Conservation (phyloP, 2,888 invertebrate species). For the Drosophila helvetica region DNA sequence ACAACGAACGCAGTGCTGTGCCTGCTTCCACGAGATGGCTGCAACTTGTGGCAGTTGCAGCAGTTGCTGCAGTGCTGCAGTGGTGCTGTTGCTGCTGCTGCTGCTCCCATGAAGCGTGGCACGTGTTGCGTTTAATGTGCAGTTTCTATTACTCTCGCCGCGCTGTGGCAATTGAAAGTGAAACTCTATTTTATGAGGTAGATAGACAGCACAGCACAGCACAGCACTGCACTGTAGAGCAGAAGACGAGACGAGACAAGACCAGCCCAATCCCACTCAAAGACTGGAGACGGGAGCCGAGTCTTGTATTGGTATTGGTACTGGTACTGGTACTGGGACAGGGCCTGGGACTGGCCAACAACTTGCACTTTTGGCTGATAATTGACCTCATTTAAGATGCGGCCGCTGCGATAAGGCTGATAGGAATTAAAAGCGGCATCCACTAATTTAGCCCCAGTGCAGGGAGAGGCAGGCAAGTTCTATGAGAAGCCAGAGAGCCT, state of each 20-base stretch:
- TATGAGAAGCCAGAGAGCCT: slow-evolving; percentile 21
- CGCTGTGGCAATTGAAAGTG: slow-evolving; percentile 65
- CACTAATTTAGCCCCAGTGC: slow-evolving; percentile 71
- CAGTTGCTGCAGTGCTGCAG: too few species aligned
- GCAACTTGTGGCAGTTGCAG: slow-evolving; percentile 31
- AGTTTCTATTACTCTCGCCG: slow-evolving; percentile 79
- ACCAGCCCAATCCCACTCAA: slow-evolving; percentile 30
- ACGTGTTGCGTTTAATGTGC: slow-evolving; percentile 79
- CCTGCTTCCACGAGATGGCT: slow-evolving; percentile 21
- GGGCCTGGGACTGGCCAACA: slow-evolving; percentile 46
- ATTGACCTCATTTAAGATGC: slow-evolving; percentile 80
- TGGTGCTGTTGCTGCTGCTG: slow-evolving; percentile 18
- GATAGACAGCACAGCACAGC: slow-evolving; percentile 34
- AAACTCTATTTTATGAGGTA: slow-evolving; percentile 73
- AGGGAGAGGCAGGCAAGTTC: slow-evolving; percentile 22
- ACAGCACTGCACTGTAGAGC: slow-evolving; percentile 14
- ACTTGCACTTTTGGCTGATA: slow-evolving; percentile 80
- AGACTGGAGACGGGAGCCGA: slow-evolving; percentile 1
- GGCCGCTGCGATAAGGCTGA: slow-evolving; percentile 63
- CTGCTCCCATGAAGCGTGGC: slow-evolving; percentile 77
- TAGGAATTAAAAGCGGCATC: slow-evolving; percentile 80
- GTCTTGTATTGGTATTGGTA: slow-evolving; percentile 8
- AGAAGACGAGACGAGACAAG: slow-evolving; percentile 19
- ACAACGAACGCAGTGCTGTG: slow-evolving; percentile 34
- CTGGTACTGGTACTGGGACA: slow-evolving; percentile 3